Evolutionary conservation across 2,113 vertebrate species (phyloP).

Genomic region (Leptobrachium ailaonicum): DNA sequence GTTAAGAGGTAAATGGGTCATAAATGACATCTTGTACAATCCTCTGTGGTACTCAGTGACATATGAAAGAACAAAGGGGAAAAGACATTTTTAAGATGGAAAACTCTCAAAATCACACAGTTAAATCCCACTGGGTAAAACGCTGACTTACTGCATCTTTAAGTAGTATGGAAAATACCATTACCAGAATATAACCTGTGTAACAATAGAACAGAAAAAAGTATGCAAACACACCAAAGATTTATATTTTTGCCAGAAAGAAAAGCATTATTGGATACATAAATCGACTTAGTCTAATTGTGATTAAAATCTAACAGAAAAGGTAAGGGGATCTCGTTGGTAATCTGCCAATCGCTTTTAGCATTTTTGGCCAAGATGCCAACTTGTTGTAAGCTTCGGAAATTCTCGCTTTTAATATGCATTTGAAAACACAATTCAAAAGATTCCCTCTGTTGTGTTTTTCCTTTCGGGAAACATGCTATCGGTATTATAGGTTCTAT

Average conservation of each 20-base stretch:
- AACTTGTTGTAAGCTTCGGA: slow-evolving; percentile 5
- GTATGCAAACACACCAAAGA: too few species aligned
- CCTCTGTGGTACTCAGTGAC: slow-evolving; percentile 2
- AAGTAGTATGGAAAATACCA: not conserved
- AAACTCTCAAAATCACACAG: slow-evolving; percentile 10
- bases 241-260: too few species aligned
- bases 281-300: not conserved
- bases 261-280: too few species aligned
- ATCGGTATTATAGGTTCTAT: too few species aligned
- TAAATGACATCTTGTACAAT: not conserved
- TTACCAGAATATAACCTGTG: too few species aligned
- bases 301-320: slow-evolving; percentile 13
- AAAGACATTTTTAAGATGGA: slow-evolving; percentile 30
- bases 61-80: not conserved
- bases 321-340: not conserved
- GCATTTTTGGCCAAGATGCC: slow-evolving; percentile 12
- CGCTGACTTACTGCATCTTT: slow-evolving; percentile 27
- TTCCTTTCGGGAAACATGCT: too few species aligned
- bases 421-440: too few species aligned
- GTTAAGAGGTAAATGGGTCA: slow-evolving; percentile 20
- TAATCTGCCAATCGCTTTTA: slow-evolving; percentile 17
- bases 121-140: not conserved
- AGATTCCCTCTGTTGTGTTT: too few species aligned
- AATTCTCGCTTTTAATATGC: too few species aligned
- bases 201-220: too few species aligned